Conservation (phyloP, 2,113 vertebrate genomes). For the Anguilla rostrata region DNA sequence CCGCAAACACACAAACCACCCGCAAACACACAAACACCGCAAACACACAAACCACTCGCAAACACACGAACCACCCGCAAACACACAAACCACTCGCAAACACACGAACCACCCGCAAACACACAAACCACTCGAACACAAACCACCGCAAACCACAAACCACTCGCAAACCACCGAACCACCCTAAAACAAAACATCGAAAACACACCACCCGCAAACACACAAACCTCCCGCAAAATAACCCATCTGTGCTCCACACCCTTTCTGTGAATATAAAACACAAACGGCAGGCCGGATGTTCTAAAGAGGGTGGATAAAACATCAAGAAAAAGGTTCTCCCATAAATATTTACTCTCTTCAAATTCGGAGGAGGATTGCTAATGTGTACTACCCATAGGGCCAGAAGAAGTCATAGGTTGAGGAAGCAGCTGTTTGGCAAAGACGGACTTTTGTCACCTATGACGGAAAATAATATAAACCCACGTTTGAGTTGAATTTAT, state of each 20-base stretch:
- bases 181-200: no score
- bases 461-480: neutral
- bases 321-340: neutral
- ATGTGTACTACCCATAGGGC: neutral
- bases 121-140: no score
- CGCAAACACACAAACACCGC: neutral
- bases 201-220: no score
- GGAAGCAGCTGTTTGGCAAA: neutral
- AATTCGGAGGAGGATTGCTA: neutral
- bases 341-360: neutral
- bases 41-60: no score
- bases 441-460: neutral
- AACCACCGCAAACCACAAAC: no score
- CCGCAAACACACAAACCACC: neutral
- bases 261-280: slow-evolving; percentile 13
- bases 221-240: neutral
- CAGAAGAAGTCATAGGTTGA: neutral
- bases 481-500: no score
- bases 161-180: no score
- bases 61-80: no score
- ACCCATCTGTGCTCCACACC: no score
- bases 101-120: no score
- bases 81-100: no score
- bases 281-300: neutral
- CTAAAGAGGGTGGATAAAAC: neutral